A percentile compares a stretch with the other conserved stretches of the same genome.
These are phyloP conservation scores for Ploceus nigricollis DNA, from an alignment of 2,113 vertebrate genomes.

Conservation along the genomic window DNA sequence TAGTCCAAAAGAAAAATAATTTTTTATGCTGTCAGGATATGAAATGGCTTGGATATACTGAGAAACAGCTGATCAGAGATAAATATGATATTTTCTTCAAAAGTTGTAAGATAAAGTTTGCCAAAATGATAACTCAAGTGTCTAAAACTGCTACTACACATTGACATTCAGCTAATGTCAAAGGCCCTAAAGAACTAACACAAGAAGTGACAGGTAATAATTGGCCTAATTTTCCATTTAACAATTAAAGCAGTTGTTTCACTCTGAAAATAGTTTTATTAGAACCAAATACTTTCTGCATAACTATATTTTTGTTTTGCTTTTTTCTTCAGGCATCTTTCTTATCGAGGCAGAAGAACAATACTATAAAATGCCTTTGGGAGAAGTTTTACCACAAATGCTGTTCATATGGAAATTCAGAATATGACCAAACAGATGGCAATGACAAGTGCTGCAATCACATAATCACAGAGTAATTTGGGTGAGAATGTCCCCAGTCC, in stretches of 20 bases:
- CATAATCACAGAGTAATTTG: neutral
- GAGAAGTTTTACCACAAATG: neutral
- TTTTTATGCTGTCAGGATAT: neutral
- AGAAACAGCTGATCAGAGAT: neutral
- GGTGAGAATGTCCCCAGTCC: neutral
- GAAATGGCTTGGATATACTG: neutral
- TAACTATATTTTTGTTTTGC: neutral
- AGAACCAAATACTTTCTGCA: neutral
- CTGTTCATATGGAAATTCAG: neutral
- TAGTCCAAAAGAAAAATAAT: neutral
- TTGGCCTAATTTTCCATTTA: neutral
- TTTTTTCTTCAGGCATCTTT: neutral
- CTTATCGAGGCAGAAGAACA: neutral
- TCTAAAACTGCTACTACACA: neutral
- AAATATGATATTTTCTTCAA: neutral
- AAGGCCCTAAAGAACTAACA: neutral
- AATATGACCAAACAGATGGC: neutral
- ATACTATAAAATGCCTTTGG: neutral
- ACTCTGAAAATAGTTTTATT: neutral
- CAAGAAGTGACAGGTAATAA: neutral
- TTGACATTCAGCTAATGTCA: neutral
- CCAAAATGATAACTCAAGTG: neutral
- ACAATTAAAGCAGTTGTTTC: neutral
- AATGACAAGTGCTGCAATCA: neutral
- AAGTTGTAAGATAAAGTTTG: neutral